Evolutionary conservation across 2,113 vertebrate species (phyloP).

Genomic region (Alaudala cheleensis): DNA sequence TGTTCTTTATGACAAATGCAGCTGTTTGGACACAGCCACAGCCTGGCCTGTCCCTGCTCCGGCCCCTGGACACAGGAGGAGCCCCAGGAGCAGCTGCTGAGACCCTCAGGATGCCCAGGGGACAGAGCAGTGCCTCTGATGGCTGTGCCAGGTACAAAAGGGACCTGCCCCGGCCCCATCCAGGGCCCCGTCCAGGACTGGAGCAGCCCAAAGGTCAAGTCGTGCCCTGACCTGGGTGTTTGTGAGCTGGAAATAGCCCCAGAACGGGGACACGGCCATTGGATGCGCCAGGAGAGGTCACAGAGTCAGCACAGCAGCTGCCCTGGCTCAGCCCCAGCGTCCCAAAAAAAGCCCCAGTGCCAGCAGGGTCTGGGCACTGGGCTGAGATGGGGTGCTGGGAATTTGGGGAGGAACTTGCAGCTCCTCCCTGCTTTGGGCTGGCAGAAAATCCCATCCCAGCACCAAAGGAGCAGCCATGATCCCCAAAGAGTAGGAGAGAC

Average conservation of each 20-base stretch:
- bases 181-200: not conserved
- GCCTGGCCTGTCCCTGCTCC: not conserved
- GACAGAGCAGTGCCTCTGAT: fast-evolving
- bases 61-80: not conserved
- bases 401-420: fast-evolving
- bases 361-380: too few species aligned
- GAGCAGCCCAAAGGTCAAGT: not conserved
- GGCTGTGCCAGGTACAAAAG: fast-evolving
- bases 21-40: not conserved
- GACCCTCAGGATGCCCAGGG: not conserved
- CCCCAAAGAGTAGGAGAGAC: not conserved
- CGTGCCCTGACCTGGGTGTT: not conserved
- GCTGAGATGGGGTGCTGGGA: fast-evolving
- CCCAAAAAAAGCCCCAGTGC: not conserved
- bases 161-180: not conserved
- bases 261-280: not conserved
- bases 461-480: not conserved
- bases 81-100: not conserved
- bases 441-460: not conserved
- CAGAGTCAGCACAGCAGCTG: not conserved
- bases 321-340: not conserved
- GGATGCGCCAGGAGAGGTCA: not conserved
- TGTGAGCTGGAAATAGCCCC: constrained; percentile 37
- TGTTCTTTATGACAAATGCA: not conserved
- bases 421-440: not conserved